These are phyloP conservation scores for Grantiella picta DNA, from an alignment of 2,113 vertebrate species.

Conservation along the genomic window DNA sequence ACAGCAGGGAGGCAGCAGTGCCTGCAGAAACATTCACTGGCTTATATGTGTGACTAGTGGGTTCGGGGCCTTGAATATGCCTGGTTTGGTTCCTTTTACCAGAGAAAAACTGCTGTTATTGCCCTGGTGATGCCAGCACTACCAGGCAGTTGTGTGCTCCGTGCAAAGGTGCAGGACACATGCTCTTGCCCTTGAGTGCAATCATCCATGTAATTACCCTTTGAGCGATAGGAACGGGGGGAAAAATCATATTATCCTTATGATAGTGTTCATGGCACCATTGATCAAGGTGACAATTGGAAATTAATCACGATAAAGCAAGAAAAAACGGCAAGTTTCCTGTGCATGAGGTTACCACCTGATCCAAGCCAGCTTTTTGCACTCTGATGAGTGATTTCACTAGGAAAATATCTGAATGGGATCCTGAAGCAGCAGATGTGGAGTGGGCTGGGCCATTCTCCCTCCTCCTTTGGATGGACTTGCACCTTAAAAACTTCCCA, in stretches of 20 bases:
- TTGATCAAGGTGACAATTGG: conserved; percentile 12
- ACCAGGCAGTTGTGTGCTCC: background rate
- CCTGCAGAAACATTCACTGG: background rate
- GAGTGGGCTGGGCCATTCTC: background rate
- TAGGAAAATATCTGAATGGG: background rate
- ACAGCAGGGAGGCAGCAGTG: background rate
- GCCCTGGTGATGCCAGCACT: background rate
- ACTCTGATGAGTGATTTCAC: background rate
- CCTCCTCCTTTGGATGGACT: background rate
- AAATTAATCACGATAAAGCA: background rate
- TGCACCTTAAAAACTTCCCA: background rate
- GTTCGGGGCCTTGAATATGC: background rate
- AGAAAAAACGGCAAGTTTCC: background rate
- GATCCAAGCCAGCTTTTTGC: background rate
- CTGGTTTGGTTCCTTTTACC: background rate
- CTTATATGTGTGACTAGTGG: background rate
- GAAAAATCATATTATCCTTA: background rate
- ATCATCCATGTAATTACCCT: conserved; percentile 40
- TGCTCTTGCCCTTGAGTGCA: conserved; percentile 27
- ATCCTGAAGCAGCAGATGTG: background rate
- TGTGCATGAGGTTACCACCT: background rate
- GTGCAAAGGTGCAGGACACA: background rate
- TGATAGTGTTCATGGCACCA: background rate
- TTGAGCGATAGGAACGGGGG: background rate
- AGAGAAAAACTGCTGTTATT: background rate